Percentiles rank a stretch among this genome's conserved stretches.
phyloP scores from a whole-genome alignment of 2,797 vertebrate species.

The Lerista edwardsae region DNA sequence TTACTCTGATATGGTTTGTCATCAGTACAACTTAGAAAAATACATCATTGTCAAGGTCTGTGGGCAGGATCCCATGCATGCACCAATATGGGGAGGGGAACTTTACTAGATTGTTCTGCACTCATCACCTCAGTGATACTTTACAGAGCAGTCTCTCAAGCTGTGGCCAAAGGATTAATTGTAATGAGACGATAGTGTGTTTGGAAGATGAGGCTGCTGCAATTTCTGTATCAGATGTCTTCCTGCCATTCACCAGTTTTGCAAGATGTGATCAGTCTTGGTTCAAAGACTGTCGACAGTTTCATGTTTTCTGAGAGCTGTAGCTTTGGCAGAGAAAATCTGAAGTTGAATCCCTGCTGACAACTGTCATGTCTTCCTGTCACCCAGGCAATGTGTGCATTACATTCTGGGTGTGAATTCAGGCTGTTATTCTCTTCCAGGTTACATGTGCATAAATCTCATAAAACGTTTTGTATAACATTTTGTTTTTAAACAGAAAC shows the following conservation, averaged over 20 bases:
- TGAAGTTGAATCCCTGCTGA: background rate
- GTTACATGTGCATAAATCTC: background rate
- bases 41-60: background rate
- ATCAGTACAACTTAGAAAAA: background rate
- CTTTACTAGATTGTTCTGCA: background rate
- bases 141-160: background rate
- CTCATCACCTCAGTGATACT: background rate
- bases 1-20: background rate
- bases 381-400: background rate
- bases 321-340: background rate
- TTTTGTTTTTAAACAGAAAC: background rate
- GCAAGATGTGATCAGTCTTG: background rate
- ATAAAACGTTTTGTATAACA: background rate
- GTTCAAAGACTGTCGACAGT: slow-evolving; percentile 29
- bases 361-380: background rate
- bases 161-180: slow-evolving; percentile 1
- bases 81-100: background rate
- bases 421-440: background rate
- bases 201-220: background rate
- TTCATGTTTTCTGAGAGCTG: background rate
- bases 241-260: slow-evolving; percentile 15
- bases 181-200: background rate
- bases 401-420: background rate
- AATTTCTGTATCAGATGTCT: background rate
- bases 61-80: background rate